Evolutionary conservation across 2,888 invertebrate species (phyloP).

Genomic region (Macrosiphum euphorbiae): DNA sequence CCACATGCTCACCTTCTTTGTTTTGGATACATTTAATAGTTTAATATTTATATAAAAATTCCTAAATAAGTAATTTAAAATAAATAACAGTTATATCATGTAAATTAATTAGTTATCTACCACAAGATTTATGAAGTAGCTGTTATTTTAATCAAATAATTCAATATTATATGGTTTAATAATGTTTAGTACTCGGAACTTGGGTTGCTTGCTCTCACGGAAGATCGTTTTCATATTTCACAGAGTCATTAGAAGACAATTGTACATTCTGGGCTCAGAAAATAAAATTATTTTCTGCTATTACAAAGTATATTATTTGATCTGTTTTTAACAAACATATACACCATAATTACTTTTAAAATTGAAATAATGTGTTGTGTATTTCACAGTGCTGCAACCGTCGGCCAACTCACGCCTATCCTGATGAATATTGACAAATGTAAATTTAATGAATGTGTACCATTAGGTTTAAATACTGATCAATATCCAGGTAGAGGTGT

Average conservation of each 20-base stretch:
- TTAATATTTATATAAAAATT: not conserved
- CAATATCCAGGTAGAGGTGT: conserved; percentile 68
- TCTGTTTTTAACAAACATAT: not conserved
- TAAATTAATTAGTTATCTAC: not conserved
- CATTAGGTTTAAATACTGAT: conserved; percentile 69
- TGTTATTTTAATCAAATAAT: not conserved
- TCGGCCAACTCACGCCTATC: conserved; percentile 66
- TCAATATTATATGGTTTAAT: not conserved
- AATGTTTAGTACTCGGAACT: conserved; percentile 66
- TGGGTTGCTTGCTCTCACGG: conserved; percentile 77
- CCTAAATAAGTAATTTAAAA: not conserved
- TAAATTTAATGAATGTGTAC: conserved; percentile 68
- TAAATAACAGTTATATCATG: not conserved
- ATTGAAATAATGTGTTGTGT: conserved; percentile 9
- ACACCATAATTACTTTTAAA: conserved; percentile 10
- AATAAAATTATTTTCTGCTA: conserved; percentile 30
- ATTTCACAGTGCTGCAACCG: conserved; percentile 59
- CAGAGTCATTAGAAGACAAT: conserved; percentile 73
- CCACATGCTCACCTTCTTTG: not conserved
- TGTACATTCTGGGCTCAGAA: conserved; percentile 74
- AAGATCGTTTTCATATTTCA: conserved; percentile 75
- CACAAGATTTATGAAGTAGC: not conserved
- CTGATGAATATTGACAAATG: conserved; percentile 67
- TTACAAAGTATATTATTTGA: conserved; percentile 51
- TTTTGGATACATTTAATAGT: not conserved